Evolutionary conservation across 2,888 invertebrate genomes (phyloP), one percentile per base, ranked within the genome.

Genomic region (Gymnoscelis rufifasciata): DNA sequence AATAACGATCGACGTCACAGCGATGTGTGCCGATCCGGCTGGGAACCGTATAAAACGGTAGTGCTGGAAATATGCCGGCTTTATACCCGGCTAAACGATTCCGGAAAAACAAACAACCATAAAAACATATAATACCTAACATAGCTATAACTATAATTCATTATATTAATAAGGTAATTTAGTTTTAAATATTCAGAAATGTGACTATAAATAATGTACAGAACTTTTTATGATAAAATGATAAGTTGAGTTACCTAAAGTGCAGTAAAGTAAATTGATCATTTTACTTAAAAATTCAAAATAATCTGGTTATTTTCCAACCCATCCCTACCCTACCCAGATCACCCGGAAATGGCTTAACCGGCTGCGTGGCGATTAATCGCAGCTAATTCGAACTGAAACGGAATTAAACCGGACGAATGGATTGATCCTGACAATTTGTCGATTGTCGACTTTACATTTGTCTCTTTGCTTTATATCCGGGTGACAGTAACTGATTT

Each of bases 351-450:
- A 57, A 40, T 64, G 81, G 83, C 81, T 83, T 83, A 83, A 74
- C 81, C 80, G 78, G 78, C 72, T 74, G 74, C 71, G 68, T 74
- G 70, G 68, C 82, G 78, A 86, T 88, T 86, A 87, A 87, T 86
- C 83, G 86, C 79, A 73, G 72, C 82, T 87, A 87, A 87, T 84
- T 82, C 82, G 74, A 81, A 80, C 86, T 72, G 80, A 80, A 84
- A 82, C 79, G 76, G 86, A 86, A 84, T 86, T 83, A 83, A 79
- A 84, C 78, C 80, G 84, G 83, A 81, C 86, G 79, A 84, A 83
- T 84, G 79, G 75, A 82, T 82, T 86, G 83, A 87, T 78, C 87
- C 83, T 74, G 66, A 78, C 83, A 74, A 87, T 88, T 87, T 86
- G 87, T 88, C 80, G 71, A 68, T 69, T 78, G 77, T 71, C 52